Evolutionary conservation across 2,888 invertebrate species (phyloP).

Genomic region (Polyommatus icarus): DNA sequence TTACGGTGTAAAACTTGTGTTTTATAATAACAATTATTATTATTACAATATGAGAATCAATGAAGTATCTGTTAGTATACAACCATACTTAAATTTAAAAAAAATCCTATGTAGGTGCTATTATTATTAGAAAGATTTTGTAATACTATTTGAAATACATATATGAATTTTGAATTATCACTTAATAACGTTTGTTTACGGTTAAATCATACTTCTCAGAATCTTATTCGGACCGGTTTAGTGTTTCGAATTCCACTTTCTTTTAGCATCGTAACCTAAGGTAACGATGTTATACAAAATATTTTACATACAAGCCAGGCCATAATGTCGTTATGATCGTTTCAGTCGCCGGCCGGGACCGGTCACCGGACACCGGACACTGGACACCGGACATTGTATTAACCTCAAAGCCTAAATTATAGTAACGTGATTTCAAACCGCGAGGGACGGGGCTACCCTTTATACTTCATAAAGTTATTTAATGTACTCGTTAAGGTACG

Average conservation of each 20-base stretch:
- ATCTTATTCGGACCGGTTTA: too few species aligned
- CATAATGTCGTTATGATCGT: constrained; percentile 17
- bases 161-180: too few species aligned
- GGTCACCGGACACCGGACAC: not conserved
- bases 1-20: too few species aligned
- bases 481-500: not conserved
- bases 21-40: too few species aligned
- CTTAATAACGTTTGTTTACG: too few species aligned
- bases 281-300: not conserved
- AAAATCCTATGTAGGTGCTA: too few species aligned
- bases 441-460: constrained; percentile 17
- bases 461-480: constrained; percentile 17
- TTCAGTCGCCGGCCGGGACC: not conserved
- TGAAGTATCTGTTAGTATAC: too few species aligned
- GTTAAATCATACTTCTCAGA: too few species aligned
- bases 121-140: too few species aligned
- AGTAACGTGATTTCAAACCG: constrained; percentile 20
- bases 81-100: too few species aligned
- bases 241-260: not conserved
- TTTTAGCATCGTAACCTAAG: not conserved
- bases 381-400: constrained; percentile 18
- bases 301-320: not conserved
- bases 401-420: constrained; percentile 18
- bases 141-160: too few species aligned
- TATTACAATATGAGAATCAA: too few species aligned